Base-by-base conservation (phyloP, 2,888 invertebrate genomes). In the Nomada fucata region DNA sequence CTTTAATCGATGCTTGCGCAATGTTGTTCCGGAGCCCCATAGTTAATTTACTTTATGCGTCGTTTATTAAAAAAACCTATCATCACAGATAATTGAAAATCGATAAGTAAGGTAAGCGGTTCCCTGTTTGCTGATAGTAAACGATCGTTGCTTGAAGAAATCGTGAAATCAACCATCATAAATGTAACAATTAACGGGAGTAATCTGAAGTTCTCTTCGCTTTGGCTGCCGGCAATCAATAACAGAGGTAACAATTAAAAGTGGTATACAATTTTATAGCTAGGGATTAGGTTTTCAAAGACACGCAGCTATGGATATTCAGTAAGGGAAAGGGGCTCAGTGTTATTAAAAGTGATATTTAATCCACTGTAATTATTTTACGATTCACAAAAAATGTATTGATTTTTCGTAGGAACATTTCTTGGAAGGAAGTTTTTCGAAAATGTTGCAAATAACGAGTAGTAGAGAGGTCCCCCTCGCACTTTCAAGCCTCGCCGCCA, bases 401-500 rank as follows among this genome's bases (percentile, higher is more conserved):
- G 60, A 23, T n/a, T 67, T 75, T 73, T 57, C 44, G 53, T 47
- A 0, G 11, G 11, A 47, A 2, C 0, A 3, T 11, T 44, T 29
- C 29, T 5, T 15, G 9, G 61, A 61, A 57, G 36, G 60, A 61
- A 20, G 68, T 72, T 82, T 84, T 79, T 76, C 59, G 82, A 84
- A 86, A 86, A 86, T 79, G 64, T 83, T 78, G 85, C 78, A 61
- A 81, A 81, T 83, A 82, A 72, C 73, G 60, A 67, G 67, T n/a
- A 29, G 50, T 9, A 52, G 63, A 50, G 67, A 42, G 55, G 29
- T 64, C 73, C 63, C 87, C 85, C 81, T 88, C 81, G 78, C 79
- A 79, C 83, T 85, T 85, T 88, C 83, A 79, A 86, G 86, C 70
- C 83, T 82, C 85, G 72, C 82, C 80, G 77, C 84, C 85, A 91